phyloP scores from a whole-genome alignment of 2,113 vertebrate genomes.

The Loxodonta africana region DNA sequence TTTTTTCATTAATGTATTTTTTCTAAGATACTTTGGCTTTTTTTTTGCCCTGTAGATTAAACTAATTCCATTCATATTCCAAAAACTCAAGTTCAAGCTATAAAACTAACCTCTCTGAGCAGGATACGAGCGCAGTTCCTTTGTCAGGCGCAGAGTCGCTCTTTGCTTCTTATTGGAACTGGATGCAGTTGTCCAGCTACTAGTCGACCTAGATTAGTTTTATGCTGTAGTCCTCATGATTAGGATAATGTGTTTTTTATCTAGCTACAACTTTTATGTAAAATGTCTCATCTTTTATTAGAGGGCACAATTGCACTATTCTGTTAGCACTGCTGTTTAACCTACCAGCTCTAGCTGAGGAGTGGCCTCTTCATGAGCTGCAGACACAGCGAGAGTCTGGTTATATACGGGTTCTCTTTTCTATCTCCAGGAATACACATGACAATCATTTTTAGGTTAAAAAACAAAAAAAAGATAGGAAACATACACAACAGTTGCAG shows the following conservation, averaged over 20 bases:
- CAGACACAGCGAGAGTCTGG: not conserved
- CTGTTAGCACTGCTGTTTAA: not conserved
- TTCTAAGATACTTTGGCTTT: not conserved
- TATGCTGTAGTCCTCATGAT: not conserved
- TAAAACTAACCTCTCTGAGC: not conserved
- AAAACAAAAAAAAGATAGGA: not conserved
- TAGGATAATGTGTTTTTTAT: not conserved
- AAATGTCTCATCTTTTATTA: not conserved
- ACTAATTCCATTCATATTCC: not conserved
- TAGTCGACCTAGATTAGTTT: not conserved
- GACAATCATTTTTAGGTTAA: not conserved
- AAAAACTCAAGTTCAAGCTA: not conserved
- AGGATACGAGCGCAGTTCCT: not conserved
- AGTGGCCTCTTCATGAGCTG: not conserved
- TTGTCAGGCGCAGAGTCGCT: not conserved
- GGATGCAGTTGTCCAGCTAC: not conserved
- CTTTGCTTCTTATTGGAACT: not conserved
- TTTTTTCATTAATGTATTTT: not conserved
- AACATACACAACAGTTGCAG: not conserved
- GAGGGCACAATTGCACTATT: not conserved
- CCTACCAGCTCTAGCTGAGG: not conserved
- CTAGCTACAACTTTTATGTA: not conserved
- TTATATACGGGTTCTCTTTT: not conserved
- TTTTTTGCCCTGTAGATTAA: not conserved
- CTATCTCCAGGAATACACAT: not conserved